Evolutionary conservation across 30 jellyfish, hydroid and myxozoan genomes (phyloP).

Genomic region (Aurelia coerulea): DNA sequence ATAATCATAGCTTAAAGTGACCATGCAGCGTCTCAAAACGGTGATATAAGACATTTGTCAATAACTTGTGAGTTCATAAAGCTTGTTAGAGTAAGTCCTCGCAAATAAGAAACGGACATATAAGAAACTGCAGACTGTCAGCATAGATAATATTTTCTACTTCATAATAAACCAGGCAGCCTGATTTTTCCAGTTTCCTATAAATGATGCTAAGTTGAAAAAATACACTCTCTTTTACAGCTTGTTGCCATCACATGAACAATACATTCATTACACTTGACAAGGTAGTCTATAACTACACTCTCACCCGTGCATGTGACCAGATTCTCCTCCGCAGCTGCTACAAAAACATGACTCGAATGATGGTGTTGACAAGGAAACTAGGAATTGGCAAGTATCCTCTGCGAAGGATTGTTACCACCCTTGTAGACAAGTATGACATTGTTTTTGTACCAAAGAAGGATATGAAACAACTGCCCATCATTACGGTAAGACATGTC

Average conservation of each 20-base stretch:
- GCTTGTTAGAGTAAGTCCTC: too few relatives aligned
- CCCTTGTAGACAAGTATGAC: constrained; percentile 40
- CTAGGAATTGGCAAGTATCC: constrained; percentile 2
- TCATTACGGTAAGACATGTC: constrained; percentile 24
- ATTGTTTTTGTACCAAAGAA: constrained; percentile 45
- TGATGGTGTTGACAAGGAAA: constrained; percentile 49
- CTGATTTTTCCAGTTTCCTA: background rate
- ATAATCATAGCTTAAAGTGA: too few relatives aligned
- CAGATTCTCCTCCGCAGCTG: constrained; percentile 81
- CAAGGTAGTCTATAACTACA: constrained; percentile 56
- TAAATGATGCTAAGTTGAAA: background rate
- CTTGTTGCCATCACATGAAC: constrained; percentile 68
- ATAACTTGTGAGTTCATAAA: too few relatives aligned
- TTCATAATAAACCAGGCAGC: too few relatives aligned
- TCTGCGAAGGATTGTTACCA: constrained; percentile 43
- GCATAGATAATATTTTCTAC: too few relatives aligned
- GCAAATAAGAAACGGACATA: too few relatives aligned
- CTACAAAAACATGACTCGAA: constrained; percentile 61
- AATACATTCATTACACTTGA: constrained; percentile 66
- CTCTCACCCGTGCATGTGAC: constrained; percentile 50
- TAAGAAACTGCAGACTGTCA: too few relatives aligned
- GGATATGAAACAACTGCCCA: constrained; percentile 26
- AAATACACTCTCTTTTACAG: constrained; percentile 7
- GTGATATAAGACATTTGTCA: too few relatives aligned
- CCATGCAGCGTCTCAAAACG: too few relatives aligned